Evolutionary conservation across 1,140 invertebrate genomes (phyloP), one percentile per base, ranked within the genome.

Genomic region (Scaptomyza pallida): DNA sequence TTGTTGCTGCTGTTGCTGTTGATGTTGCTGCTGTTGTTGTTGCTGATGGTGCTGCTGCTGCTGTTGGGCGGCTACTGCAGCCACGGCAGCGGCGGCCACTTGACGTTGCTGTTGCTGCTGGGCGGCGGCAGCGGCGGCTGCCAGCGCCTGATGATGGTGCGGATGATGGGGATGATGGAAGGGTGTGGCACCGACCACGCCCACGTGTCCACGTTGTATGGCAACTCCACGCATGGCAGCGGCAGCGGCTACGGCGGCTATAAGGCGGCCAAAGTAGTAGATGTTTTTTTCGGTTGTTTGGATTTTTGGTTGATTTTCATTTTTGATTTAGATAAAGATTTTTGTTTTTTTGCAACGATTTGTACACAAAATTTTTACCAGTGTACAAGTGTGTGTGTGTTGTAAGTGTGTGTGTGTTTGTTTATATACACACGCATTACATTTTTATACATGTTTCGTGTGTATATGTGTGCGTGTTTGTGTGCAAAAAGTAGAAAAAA

Each of bases 191-290:
- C 90, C 92, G 90, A 77, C 93, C 92, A 88, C 90, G 74, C 89
- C 89, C 80, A 90, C 92, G 70, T 94, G 91, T 72, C 95, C 94
- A 89, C 95, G 93, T 81, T 95, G 95, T 73, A 96, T 94, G 61
- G 93, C 92, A 60, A 93, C 95, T 88, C 95, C 95, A 89, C 93
- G 91, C 75, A 94, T 90, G 57, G 93, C 95, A 89, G 95, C 94
- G 82, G 94, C 95, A 80, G 94, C 95, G 93, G 92, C 92, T 67
- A 91, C 89, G 71, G 89, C 89, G 61, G 89, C 89, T 90, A 65
- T 83, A 61, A 69, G 72, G 57, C 73, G 73, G 68, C 67, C 64
- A 77, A 68, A 63, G 56, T 51, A 70, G 41, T 73, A 63, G n/a
- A n/a, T n/a, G n/a, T 65, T 72, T 47, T 56, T 40, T 71, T 67